Base-by-base conservation (phyloP, 2,888 invertebrate genomes). In the Taphrorychus bicolor region DNA sequence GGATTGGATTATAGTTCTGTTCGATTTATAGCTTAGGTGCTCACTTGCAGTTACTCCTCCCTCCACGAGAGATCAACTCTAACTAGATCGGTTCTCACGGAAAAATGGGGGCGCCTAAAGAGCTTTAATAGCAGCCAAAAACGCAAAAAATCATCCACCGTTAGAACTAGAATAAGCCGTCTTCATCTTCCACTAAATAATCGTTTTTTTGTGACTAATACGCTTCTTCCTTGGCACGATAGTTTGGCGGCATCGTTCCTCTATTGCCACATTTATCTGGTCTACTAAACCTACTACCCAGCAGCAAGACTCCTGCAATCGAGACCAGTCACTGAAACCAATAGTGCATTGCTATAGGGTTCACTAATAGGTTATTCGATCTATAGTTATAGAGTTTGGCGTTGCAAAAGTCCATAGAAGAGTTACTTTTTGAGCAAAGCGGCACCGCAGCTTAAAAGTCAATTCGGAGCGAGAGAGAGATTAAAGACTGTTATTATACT, bases 401-500 rank as follows among this genome's bases (percentile, higher is more conserved):
- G n/a, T n/a, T n/a, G n/a, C n/a, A n/a, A n/a, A n/a, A n/a, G n/a
- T n/a, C n/a, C n/a, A n/a, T n/a, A n/a, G n/a, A n/a, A n/a, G n/a
- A n/a, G n/a, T n/a, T n/a, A n/a, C n/a, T n/a, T 32, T 7, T 32
- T 11, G 7, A 11, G 17, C 48, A 32, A 40, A 42, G 19, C 18
- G 41, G 53, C 52, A 17, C 17, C 17, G 32, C 51, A 14, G 42
- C 40, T 16, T 17, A 45, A 22, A 41, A 41, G 51, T 53, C 49
- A 60, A 60, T 52, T 60, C 40, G 40, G 53, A 60, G 60, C 52
- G 52, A 51, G 19, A 51, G 11, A 45, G 14, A 52, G 41, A 60
- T 60, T 60, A 60, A 53, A 60, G 40, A 21, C 52, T 18, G 60
- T 60, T 60, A 60, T 60, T 60, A 60, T 22, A 52, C 52, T 60